Evolutionary conservation across 2,113 vertebrate genomes (phyloP), one percentile per base, ranked within the genome.

Genomic region (Microcebus ravelobensis): DNA sequence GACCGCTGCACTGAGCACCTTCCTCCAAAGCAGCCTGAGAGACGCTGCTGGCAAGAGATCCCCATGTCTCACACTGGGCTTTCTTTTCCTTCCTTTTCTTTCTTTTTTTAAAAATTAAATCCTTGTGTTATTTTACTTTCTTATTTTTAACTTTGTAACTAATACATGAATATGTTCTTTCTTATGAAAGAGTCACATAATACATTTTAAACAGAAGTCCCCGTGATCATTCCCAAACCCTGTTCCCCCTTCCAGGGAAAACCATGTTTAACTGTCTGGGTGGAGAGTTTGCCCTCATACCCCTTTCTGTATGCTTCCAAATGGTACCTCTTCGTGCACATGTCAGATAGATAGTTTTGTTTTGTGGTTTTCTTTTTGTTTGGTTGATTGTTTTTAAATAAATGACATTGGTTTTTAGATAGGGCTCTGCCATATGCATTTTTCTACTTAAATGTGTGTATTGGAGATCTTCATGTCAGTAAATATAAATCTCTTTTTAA

Each of bases 101-200:
- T 82, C 23, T 50, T 80, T 80, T 80, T 61, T 34, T 15, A n/a
- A 90, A 55, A 90, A 83, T 70, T 39, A 82, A 89, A 81, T 67
- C 21, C 27, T 83, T 63, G 31, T 52, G 8, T 90, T 79, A 29
- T 59, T 91, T 90, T 73, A 29, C 52, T 91, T 89, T 89, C 48
- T 65, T 86, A 34, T 45, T 94, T 90, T 87, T 63, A 71, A 90
- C 89, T 95, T 93, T 20, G 15, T 50, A 74, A 90, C 34, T 45
- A 76, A 65, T 89, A 31, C 45, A 77, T 29, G 71, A 87, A n/a
- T 65, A 61, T 39, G 36, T 79, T 82, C 82, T 71, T 79, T 82
- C 82, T 71, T 82, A 84, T 55, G 50, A 67, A 79, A 88, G 59
- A 84, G 50, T 67, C 83, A 59, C 27, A 63, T 63, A 63, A 70